phyloP scores from a whole-genome alignment of 64 coral and sea anemone species.

The Stylophora pistillata region DNA sequence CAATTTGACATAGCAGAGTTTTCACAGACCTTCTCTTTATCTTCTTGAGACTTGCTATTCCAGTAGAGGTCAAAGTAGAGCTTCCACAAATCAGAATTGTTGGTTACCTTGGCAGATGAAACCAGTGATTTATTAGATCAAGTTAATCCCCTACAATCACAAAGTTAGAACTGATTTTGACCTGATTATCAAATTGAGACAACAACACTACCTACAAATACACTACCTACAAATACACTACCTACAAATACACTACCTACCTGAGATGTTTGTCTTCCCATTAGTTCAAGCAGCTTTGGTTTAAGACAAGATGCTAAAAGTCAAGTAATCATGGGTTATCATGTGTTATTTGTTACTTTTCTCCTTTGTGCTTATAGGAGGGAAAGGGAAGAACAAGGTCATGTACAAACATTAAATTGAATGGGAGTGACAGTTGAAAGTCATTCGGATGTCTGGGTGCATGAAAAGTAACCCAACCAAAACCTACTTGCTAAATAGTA shows the following conservation, averaged over 20 bases:
- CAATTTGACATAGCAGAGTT: background rate
- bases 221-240: background rate
- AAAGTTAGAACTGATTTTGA: too few species aligned
- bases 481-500: too few species aligned
- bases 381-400: too few species aligned
- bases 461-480: too few species aligned
- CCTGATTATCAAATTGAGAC: background rate
- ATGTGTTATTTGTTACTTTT: too few species aligned
- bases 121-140: background rate
- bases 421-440: too few species aligned
- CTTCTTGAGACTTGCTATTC: slow-evolving; percentile 54
- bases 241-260: slow-evolving; percentile 41
- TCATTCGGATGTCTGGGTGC: too few species aligned
- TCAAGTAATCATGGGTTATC: background rate
- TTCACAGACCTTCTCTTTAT: slow-evolving; percentile 85
- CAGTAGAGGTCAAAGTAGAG: slow-evolving; percentile 88
- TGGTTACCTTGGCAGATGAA: slow-evolving; percentile 64
- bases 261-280: slow-evolving; percentile 83
- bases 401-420: too few species aligned
- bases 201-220: background rate
- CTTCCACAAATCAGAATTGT: slow-evolving; percentile 77
- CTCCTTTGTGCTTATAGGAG: too few species aligned
- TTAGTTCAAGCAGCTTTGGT: slow-evolving; percentile 68
- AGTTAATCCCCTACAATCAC: too few species aligned
- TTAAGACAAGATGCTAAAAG: slow-evolving; percentile 69